phyloP scores from a whole-genome alignment of 2,888 invertebrate species.

The Scaptomyza flava region DNA sequence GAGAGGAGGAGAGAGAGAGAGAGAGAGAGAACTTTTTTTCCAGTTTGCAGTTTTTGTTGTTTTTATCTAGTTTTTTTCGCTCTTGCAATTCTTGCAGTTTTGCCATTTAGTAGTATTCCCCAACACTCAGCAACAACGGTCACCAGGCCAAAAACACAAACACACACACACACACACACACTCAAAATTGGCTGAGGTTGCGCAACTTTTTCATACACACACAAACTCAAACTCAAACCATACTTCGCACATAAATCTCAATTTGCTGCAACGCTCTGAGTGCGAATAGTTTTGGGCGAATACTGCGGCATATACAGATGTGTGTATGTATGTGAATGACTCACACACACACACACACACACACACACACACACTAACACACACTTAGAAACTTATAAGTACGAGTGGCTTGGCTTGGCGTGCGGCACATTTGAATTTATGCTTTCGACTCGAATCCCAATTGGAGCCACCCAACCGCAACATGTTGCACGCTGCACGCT shows the following conservation, averaged over 20 bases:
- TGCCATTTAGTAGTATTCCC: slow-evolving; percentile 55
- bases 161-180: slow-evolving; percentile 24
- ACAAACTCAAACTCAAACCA: slow-evolving; percentile 45
- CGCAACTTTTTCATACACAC: slow-evolving; percentile 20
- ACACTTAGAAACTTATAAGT: slow-evolving; percentile 43
- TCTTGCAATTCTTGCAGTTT: slow-evolving; percentile 44
- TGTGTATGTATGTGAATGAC: slow-evolving; percentile 36
- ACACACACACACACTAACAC: slow-evolving; percentile 1
- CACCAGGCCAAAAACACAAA: slow-evolving; percentile 54
- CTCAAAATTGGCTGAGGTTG: slow-evolving; percentile 14
- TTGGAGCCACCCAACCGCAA: slow-evolving; percentile 72
- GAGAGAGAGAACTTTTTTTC: slow-evolving; percentile 36
- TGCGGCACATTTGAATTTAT: slow-evolving; percentile 70
- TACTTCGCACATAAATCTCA: slow-evolving; percentile 73
- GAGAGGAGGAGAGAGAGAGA: slow-evolving; percentile 17
- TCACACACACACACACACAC: slow-evolving; percentile 1
- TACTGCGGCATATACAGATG: slow-evolving; percentile 29
- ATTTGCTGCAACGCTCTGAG: slow-evolving; percentile 72
- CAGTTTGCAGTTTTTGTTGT: slow-evolving; percentile 14
- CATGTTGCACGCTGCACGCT: slow-evolving; percentile 64
- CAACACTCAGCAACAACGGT: slow-evolving; percentile 51
- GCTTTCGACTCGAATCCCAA: slow-evolving; percentile 72
- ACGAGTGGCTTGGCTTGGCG: slow-evolving; percentile 36
- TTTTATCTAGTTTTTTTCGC: slow-evolving; percentile 26
- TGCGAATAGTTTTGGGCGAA: slow-evolving; percentile 69